A percentile compares a stretch with the other conserved stretches of the same genome.
Evolutionary conservation across 2,113 vertebrate genomes (phyloP).

Genomic region (Marcusenius ussheri): DNA sequence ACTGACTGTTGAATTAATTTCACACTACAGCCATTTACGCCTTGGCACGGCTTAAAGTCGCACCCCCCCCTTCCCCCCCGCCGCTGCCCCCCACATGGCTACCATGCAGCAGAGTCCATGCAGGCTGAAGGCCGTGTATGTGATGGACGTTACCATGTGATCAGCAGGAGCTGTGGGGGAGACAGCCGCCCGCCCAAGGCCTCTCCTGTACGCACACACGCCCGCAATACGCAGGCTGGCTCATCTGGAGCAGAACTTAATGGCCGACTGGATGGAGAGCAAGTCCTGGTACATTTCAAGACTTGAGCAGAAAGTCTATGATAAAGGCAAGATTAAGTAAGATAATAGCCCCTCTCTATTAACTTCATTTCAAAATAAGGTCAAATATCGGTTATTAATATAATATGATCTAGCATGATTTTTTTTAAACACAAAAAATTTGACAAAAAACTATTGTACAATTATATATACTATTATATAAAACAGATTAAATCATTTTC

Average conservation of each 20-base stretch:
- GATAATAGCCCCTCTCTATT: neutral
- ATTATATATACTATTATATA: neutral
- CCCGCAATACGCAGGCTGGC: neutral
- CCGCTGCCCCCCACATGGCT: constrained; percentile 57
- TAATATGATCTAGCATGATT: neutral
- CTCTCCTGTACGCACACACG: neutral
- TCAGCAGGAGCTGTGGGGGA: constrained; percentile 20
- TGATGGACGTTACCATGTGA: neutral
- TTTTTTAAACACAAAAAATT: neutral
- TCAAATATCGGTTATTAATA: neutral
- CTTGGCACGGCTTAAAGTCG: constrained; percentile 59
- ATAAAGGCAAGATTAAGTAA: neutral
- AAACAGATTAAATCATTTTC: neutral
- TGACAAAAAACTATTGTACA: neutral
- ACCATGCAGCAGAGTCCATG: constrained; percentile 32
- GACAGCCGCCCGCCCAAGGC: constrained; percentile 33
- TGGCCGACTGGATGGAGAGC: neutral
- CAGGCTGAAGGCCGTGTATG: neutral
- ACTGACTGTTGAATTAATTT: constrained; percentile 80
- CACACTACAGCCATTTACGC: constrained; percentile 72
- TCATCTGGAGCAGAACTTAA: neutral
- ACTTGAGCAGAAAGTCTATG: neutral
- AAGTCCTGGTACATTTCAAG: neutral
- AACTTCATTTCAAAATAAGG: neutral
- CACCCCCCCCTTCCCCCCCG: constrained; percentile 44